phyloP scores from a whole-genome alignment of 2,113 vertebrate species.

The Podarcis raffonei region DNA sequence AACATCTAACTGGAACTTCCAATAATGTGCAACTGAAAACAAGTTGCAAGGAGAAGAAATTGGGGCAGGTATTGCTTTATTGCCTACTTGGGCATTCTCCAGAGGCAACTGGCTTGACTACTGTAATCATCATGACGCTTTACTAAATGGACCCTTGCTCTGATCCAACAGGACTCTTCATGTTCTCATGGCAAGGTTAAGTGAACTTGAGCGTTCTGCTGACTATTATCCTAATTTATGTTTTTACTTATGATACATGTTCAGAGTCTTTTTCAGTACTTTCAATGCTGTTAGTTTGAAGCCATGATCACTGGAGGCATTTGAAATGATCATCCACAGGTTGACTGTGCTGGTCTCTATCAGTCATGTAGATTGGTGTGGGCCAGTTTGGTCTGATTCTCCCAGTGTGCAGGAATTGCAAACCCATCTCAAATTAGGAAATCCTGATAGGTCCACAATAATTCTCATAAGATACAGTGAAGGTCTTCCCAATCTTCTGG shows the following conservation, averaged over 20 bases:
- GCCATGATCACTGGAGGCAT: not conserved
- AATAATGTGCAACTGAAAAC: not conserved
- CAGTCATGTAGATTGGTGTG: not conserved
- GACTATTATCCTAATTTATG: not conserved
- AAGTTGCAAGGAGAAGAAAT: not conserved
- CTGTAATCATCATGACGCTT: not conserved
- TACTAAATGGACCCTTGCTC: not conserved
- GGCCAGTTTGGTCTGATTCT: not conserved
- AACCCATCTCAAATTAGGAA: not conserved
- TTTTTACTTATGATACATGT: not conserved
- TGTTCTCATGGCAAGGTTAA: not conserved
- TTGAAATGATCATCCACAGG: not conserved
- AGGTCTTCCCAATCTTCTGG: not conserved
- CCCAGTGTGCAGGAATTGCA: not conserved
- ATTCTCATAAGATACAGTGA: not conserved
- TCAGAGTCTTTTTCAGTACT: not conserved
- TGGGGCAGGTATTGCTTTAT: not conserved
- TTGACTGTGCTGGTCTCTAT: not conserved
- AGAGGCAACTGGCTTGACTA: not conserved
- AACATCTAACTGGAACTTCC: not conserved
- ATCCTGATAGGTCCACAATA: not conserved
- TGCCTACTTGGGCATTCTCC: not conserved
- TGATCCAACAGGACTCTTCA: not conserved
- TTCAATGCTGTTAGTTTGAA: not conserved
- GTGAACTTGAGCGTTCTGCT: not conserved